Evolutionary conservation across 1,140 invertebrate genomes (phyloP).

Genomic region (Diuraphis noxia): DNA sequence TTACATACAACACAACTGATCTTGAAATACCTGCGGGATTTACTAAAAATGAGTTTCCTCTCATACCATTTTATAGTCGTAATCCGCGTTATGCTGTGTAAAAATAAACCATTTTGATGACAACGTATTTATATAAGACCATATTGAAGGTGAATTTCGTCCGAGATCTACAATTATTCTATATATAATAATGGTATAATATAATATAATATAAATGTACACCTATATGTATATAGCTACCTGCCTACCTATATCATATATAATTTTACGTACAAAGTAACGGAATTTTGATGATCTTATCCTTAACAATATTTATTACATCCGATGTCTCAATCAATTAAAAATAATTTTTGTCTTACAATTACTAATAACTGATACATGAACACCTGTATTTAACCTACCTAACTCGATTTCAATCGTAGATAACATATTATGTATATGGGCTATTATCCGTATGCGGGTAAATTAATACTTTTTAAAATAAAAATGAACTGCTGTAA

Average conservation of each 20-base stretch:
- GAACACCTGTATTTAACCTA: neutral
- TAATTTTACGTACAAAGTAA: neutral
- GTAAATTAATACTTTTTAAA: slow-evolving; percentile 3
- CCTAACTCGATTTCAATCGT: neutral
- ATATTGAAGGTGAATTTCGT: neutral
- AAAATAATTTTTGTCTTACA: neutral
- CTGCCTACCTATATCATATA: too few relatives aligned
- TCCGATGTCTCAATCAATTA: slow-evolving; percentile 20
- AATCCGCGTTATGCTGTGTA: neutral
- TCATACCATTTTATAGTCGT: neutral
- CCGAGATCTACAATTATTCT: neutral
- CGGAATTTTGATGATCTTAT: neutral
- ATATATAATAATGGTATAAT: neutral
- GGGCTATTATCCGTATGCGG: neutral
- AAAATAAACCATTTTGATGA: neutral
- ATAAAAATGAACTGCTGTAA: neutral
- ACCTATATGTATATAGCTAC: neutral
- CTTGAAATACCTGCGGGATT: neutral
- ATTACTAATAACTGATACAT: neutral
- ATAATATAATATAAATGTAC: too few relatives aligned
- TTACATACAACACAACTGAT: slow-evolving; percentile 3
- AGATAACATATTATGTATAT: neutral
- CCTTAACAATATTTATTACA: slow-evolving; percentile 29
- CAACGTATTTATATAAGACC: neutral
- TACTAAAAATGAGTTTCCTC: neutral